Evolutionary conservation across 1,140 invertebrate species (phyloP).

Genomic region (Cydia strobilella): DNA sequence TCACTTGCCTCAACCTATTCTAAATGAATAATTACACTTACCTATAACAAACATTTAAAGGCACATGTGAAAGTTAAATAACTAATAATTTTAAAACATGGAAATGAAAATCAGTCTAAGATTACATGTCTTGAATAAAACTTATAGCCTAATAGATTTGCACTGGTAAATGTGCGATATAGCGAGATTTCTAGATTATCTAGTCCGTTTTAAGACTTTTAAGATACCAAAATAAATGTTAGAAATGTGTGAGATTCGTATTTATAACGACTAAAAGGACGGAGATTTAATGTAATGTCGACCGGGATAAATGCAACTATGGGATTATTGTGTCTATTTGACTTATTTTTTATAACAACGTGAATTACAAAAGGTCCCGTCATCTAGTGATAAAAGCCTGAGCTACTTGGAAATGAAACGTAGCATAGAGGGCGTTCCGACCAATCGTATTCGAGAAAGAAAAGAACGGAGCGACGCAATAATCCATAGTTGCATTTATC

Average conservation of each 20-base stretch:
- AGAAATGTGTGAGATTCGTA: too few species aligned
- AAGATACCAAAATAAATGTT: too few species aligned
- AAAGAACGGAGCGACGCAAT: too few species aligned
- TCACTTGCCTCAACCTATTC: not conserved
- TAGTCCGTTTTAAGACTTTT: not conserved
- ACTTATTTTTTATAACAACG: too few species aligned
- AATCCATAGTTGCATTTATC: too few species aligned
- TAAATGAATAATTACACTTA: not conserved
- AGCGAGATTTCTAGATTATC: not conserved
- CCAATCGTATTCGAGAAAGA: too few species aligned
- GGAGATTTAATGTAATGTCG: not conserved
- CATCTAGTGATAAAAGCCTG: too few species aligned
- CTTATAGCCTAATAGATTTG: not conserved
- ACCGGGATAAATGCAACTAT: too few species aligned
- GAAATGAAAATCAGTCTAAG: not conserved
- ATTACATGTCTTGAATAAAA: not conserved
- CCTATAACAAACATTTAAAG: constrained; percentile 1
- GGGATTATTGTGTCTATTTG: too few species aligned
- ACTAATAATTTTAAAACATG: not conserved
- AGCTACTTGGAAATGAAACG: too few species aligned
- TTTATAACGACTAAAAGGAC: not conserved
- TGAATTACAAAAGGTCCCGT: too few species aligned
- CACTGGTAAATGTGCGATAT: not conserved
- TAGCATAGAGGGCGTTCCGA: too few species aligned
- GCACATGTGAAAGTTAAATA: not conserved